A percentile compares a stretch with the other conserved stretches of the same genome.
phyloP scores from a whole-genome alignment of 2,888 invertebrate species.

The Oligia strigilis region DNA sequence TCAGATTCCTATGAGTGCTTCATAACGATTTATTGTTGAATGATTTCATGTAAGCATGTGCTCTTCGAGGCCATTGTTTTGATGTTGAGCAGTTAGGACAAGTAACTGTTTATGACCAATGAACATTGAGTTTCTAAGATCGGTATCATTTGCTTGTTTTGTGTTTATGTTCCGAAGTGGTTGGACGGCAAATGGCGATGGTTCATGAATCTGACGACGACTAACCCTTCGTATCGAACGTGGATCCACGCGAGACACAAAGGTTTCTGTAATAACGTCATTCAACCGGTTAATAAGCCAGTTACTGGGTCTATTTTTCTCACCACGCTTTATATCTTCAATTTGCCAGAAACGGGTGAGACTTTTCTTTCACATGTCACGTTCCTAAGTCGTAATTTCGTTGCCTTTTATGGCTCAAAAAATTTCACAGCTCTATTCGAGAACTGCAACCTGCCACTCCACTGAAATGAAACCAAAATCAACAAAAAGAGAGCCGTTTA shows the following conservation, averaged over 20 bases:
- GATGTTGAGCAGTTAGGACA: not conserved
- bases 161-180: not conserved
- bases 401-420: constrained; percentile 1
- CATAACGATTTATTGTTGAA: not conserved
- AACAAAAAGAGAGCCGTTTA: constrained; percentile 25
- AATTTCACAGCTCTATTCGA: not conserved
- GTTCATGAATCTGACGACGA: not conserved
- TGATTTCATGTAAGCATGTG: not conserved
- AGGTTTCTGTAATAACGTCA: not conserved
- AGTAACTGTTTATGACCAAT: constrained; percentile 22
- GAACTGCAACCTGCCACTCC: constrained; percentile 3
- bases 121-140: not conserved
- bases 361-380: not conserved
- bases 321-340: not conserved
- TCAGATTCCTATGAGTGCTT: not conserved
- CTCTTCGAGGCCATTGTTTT: not conserved
- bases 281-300: not conserved
- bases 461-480: constrained; percentile 8
- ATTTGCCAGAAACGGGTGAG: not conserved
- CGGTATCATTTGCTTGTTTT: not conserved
- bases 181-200: not conserved
- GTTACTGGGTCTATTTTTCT: not conserved
- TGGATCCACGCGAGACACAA: not conserved
- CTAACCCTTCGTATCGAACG: not conserved
- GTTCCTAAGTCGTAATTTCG: not conserved